Evolutionary conservation across 2,797 vertebrate species (phyloP), one percentile per base, ranked within the genome.

Genomic region (Simalia tracyae): DNA sequence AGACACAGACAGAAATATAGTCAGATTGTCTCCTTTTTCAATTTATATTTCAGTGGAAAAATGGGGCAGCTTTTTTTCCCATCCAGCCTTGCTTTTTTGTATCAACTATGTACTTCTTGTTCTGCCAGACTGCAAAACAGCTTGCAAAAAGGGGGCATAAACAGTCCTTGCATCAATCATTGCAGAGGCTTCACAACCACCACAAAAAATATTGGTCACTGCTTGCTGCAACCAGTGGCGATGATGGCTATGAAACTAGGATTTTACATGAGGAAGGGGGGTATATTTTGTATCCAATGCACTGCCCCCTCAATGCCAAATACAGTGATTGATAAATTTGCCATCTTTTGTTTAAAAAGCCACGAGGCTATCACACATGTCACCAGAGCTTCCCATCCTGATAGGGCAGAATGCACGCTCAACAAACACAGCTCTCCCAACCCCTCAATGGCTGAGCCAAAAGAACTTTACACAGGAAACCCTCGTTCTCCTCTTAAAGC

Each of bases 401-500:
- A 54, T 11, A 89, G 56, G 26, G 11, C 63, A 76, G 42, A 26
- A 68, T 50, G 19, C 50, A 24, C 7, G n/a, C 50, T 17, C 2
- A 61, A 12, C 5, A 60, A 60, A 15, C 10, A 15, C 84, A 57
- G 59, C 22, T 54, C 56, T 31, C 59, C 54, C 59, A 15, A 2
- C 54, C 22, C 24, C 28, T 4, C 72, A 57, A 28, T 1, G 57
- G 54, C 57, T 59, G 68, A 64, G 11, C 14, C 92, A 19, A 54
- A 31, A 72, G 19, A 91, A 91, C 64, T 91, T 63, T 91, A 19
- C 46, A 12, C 68, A 57, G 19, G 87, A 57, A 89, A 72, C 56
- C 31, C 31, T 50, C 15, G 2, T 46, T 50, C 14, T 9, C 89
- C 7, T 17, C 14, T 42, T 31, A 5, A 66, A 26, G 14, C 54